These are phyloP conservation scores for Nesospiza acunhae DNA, from an alignment of 2,113 vertebrate species.

Conservation along the genomic window DNA sequence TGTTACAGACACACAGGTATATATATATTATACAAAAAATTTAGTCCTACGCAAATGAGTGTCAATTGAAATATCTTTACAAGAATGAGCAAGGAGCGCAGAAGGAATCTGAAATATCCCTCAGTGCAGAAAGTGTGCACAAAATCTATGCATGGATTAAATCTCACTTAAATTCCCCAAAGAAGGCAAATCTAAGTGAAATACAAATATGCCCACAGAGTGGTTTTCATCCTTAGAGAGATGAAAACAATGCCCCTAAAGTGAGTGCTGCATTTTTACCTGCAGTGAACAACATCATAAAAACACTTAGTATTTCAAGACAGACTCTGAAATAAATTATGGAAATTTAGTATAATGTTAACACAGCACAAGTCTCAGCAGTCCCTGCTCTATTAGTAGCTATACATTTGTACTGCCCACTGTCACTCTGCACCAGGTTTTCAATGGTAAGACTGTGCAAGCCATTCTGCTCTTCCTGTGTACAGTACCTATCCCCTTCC, in stretches of 20 bases:
- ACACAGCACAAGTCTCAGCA: conserved; percentile 79
- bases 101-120: background rate
- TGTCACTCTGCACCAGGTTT: conserved; percentile 79
- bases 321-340: background rate
- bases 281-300: background rate
- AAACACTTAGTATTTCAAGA: background rate
- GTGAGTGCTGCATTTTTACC: conserved; percentile 6
- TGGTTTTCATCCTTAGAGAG: conserved; percentile 17
- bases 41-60: background rate
- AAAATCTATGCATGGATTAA: background rate
- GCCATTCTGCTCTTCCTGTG: conserved; percentile 83
- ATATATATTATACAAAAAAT: conserved; percentile 63
- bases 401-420: conserved; percentile 89
- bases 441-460: conserved; percentile 88
- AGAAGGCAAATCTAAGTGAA: background rate
- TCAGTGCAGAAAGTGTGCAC: background rate
- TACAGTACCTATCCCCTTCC: conserved; percentile 81
- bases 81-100: background rate
- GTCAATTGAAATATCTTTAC: conserved; percentile 21
- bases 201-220: background rate
- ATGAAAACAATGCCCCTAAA: conserved; percentile 60
- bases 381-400: conserved; percentile 85
- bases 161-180: conserved; percentile 5
- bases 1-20: conserved; percentile 12
- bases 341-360: conserved; percentile 80